Conservation (phyloP, 1,140 invertebrate genomes). For the Wiebesia pumilae region DNA sequence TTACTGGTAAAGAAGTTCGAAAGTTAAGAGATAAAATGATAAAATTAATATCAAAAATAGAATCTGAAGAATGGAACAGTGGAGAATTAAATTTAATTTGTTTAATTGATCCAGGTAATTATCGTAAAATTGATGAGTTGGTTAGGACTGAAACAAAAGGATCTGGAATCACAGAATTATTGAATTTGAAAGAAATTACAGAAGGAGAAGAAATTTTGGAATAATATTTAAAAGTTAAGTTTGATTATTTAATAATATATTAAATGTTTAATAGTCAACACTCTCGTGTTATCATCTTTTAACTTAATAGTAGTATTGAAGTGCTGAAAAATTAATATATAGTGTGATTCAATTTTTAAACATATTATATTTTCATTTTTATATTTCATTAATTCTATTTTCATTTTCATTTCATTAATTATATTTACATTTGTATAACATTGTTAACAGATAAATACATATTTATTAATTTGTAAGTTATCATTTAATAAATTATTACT, state of each 20-base stretch:
- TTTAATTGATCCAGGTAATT: constrained; percentile 95
- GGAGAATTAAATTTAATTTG: constrained; percentile 87
- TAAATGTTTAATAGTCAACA: background rate
- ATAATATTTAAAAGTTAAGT: constrained; percentile 52
- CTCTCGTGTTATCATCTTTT: background rate
- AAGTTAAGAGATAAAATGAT: constrained; percentile 85
- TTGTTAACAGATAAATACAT: constrained; percentile 51
- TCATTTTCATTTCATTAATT: too few relatives aligned
- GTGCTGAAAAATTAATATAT: background rate
- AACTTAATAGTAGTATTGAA: background rate
- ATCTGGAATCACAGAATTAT: constrained; percentile 88
- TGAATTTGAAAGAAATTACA: constrained; percentile 93
- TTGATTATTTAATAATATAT: constrained; percentile 18
- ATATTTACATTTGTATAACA: constrained; percentile 53
- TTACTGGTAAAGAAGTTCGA: constrained; percentile 87
- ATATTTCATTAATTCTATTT: too few relatives aligned
- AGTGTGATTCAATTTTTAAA: background rate
- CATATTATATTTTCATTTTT: constrained; percentile 51
- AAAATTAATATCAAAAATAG: constrained; percentile 83
- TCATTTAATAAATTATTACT: constrained; percentile 52
- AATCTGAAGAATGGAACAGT: constrained; percentile 88
- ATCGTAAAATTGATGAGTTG: constrained; percentile 90
- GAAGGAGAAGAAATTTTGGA: constrained; percentile 90
- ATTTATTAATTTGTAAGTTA: constrained; percentile 43
- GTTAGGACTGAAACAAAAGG: constrained; percentile 91